Evolutionary conservation across 2,888 invertebrate genomes (phyloP).

Genomic region (Augiades crinisus): DNA sequence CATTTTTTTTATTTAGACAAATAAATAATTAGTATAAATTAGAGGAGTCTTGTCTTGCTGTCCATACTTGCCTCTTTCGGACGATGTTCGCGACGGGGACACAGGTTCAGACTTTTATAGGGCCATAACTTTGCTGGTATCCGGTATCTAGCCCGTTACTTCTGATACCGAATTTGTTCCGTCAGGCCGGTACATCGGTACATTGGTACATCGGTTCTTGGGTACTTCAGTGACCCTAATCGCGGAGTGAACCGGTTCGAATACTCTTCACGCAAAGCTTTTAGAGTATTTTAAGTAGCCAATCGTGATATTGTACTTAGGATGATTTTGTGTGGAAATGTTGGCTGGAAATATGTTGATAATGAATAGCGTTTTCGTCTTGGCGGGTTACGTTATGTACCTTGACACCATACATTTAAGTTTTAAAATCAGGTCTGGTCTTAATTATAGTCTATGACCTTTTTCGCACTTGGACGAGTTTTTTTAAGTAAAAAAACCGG

Average conservation of each 20-base stretch:
- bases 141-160: conserved; percentile 55
- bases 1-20: too few species aligned
- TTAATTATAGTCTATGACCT: too few species aligned
- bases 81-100: conserved; percentile 51
- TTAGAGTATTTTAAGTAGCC: conserved; percentile 7
- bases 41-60: conserved; percentile 36
- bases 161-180: conserved; percentile 58
- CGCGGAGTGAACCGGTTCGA: conserved; percentile 15
- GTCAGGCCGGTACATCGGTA: conserved; percentile 48
- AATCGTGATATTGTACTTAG: conserved; percentile 3
- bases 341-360: background rate
- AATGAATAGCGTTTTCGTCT: too few species aligned
- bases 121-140: conserved; percentile 62
- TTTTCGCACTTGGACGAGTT: too few species aligned
- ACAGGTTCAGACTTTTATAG: conserved; percentile 64
- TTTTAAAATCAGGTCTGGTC: too few species aligned
- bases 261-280: conserved; percentile 13
- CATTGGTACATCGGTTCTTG: conserved; percentile 28
- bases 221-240: conserved; percentile 21
- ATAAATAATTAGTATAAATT: background rate
- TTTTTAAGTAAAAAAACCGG: too few species aligned
- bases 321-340: background rate
- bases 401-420: too few species aligned
- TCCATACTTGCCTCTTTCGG: conserved; percentile 38
- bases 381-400: too few species aligned